Evolutionary conservation across 2,113 vertebrate species (phyloP).

Genomic region (Toxostoma redivivum): DNA sequence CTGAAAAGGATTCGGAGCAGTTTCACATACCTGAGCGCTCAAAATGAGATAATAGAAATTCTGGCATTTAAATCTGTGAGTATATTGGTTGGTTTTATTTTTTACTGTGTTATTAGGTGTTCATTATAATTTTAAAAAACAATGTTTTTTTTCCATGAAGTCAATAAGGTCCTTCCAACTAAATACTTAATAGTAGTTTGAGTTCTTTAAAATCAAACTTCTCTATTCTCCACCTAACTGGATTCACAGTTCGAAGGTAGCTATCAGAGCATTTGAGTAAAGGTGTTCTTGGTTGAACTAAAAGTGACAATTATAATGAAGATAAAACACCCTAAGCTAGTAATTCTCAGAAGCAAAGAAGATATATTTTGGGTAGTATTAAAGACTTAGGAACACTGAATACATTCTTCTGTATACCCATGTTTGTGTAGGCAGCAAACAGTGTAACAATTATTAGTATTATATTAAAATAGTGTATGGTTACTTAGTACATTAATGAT

Average conservation of each 20-base stretch:
- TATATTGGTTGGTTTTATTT: not conserved
- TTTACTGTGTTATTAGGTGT: not conserved
- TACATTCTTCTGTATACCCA: not conserved
- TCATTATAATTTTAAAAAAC: not conserved
- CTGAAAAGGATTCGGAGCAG: not conserved
- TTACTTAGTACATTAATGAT: not conserved
- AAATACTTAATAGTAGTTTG: not conserved
- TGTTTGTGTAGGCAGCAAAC: not conserved
- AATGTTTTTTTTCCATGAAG: not conserved
- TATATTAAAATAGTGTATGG: not conserved
- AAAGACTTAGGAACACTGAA: not conserved
- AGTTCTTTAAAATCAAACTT: not conserved
- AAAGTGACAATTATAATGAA: not conserved
- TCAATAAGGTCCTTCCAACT: not conserved
- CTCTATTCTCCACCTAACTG: not conserved
- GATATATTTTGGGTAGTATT: not conserved
- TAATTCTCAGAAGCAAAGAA: not conserved
- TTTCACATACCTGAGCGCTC: not conserved
- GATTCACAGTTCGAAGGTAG: not conserved
- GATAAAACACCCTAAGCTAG: not conserved
- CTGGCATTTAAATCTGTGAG: not conserved
- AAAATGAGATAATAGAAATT: not conserved
- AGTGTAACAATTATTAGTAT: not conserved
- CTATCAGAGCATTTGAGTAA: not conserved
- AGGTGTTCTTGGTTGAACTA: not conserved